Evolutionary conservation across 2,888 invertebrate species (phyloP).

Genomic region (Drosophila peninsularis): DNA sequence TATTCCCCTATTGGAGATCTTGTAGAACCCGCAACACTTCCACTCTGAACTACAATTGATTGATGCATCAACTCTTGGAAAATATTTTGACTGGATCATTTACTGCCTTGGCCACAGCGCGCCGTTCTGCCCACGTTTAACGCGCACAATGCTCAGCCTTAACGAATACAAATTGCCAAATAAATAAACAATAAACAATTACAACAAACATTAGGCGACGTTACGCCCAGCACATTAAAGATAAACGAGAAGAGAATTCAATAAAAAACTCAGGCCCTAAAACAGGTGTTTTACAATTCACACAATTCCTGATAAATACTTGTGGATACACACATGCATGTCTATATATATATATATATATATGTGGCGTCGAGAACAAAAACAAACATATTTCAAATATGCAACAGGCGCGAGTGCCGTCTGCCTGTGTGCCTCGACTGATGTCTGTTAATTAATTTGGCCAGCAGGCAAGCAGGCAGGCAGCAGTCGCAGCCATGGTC

Average conservation of each 20-base stretch:
- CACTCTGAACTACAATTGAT: background rate
- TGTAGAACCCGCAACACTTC: too few relatives aligned
- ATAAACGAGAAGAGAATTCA: constrained; percentile 10
- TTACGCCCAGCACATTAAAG: constrained; percentile 52
- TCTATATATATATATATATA: constrained; percentile 25
- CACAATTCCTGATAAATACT: constrained; percentile 69
- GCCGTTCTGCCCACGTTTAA: background rate
- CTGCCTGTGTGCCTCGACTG: constrained; percentile 42
- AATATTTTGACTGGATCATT: constrained; percentile 14
- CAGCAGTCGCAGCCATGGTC: constrained; percentile 23
- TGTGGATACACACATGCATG: constrained; percentile 1
- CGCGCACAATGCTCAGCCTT: constrained; percentile 22
- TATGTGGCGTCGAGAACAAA: constrained; percentile 34
- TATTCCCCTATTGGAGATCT: background rate
- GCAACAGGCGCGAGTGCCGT: constrained; percentile 25
- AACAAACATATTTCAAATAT: constrained; percentile 74
- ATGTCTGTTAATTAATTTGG: constrained; percentile 74
- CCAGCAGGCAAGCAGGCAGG: constrained; percentile 19
- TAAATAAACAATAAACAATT: constrained; percentile 51
- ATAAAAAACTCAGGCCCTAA: constrained; percentile 21
- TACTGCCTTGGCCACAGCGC: background rate
- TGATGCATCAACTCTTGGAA: constrained; percentile 2
- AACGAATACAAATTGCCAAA: constrained; percentile 62
- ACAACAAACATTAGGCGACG: constrained; percentile 42
- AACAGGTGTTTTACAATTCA: constrained; percentile 73